Evolutionary conservation across 2,888 invertebrate genomes (phyloP), one percentile per base, ranked within the genome.

Genomic region (Melanostoma mellinum): DNA sequence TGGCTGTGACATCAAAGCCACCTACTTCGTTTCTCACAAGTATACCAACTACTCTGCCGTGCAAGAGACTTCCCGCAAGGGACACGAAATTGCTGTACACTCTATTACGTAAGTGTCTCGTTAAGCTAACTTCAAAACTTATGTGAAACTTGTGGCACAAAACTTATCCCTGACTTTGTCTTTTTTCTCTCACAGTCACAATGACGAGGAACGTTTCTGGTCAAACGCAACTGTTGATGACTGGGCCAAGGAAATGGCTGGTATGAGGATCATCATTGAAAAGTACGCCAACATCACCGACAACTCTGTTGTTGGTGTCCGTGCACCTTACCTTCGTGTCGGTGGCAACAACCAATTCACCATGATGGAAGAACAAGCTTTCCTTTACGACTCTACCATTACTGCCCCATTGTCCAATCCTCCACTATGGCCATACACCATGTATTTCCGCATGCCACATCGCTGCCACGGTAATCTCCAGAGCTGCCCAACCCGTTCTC

Each of bases 391-490:
- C 91, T 97, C 98, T 52, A 98, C 98, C 63, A 97, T 98, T 90
- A 97, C 97, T 0, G 97, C 97, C 1, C 96, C 97, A 0, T 93
- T 97, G 44, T 96, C 96, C 86, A 97, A 97, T 90, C 97, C 97
- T 30, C 98, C 98, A 67, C 94, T 97, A 86, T 99, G 99, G 99
- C 99, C 99, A 3, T 99, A 99, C 93, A 99, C 98, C 75, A 96
- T 99, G 95, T 98, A 98, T 93, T 98, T 97, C 94, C 95, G 97
- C 88, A 97, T 98, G 96, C 97, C 98, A 0, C 98, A 97, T 91
- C 94, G 96, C 80, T 98, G 98, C 89, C 97, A 97, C 90, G 97
- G 97, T 85, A 97, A 97, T 91, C 92, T 97, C 76, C 97, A 97
- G 90, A 96, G 95, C 90, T 97, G 97, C 90, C 97, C 97, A 8